Evolutionary conservation across 2,113 vertebrate genomes (phyloP), one percentile per base, ranked within the genome.

Genomic region (Lethenteron camtschaticum): DNA sequence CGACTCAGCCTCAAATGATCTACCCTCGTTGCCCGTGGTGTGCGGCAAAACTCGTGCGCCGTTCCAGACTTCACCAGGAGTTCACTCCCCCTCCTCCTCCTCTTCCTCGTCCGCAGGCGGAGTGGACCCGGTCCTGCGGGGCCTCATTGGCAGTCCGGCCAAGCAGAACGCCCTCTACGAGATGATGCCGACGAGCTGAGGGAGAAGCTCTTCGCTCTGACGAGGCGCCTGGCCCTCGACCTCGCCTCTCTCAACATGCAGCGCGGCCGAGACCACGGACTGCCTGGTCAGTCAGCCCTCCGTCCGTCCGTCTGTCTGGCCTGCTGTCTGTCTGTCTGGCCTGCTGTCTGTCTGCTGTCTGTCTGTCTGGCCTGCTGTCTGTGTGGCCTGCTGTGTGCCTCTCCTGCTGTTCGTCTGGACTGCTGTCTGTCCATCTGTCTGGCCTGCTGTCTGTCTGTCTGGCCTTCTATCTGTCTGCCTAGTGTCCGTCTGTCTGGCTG

Each of bases 171-270:
- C 73, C 0, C 86, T 88, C 74, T 73, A 83, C 69, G 78, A 85
- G 71, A 83, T 88, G 79, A 1, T 89, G 16, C 82, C 72, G 70
- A 83, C 0, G 84, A 86, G 20, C 73, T 95, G 57, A 77, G 82
- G 72, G 84, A 95, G 4, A 73, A 2, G 58, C 76, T 95, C 3
- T 92, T 89, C 57, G 58, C 74, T 73, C 82, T 68, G 88, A 86
- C 86, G 72, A 88, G 86, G 1, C 82, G 81, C 11, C 76, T 83
- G 72, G 81, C 83, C 2, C 74, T 86, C 73, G 86, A 90, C 71
- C 75, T 96, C 13, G 77, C 79, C 0, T 71, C 83, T 0, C 77
- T 91, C n/a, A 89, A 90, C 78, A 83, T 88, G 83, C 81, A 86
- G 58, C 76, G 81, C 1, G 70, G 81, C 69, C 78, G 85, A 7